phyloP scores from a whole-genome alignment of 2,888 invertebrate genomes.

The Ophion ellenae region DNA sequence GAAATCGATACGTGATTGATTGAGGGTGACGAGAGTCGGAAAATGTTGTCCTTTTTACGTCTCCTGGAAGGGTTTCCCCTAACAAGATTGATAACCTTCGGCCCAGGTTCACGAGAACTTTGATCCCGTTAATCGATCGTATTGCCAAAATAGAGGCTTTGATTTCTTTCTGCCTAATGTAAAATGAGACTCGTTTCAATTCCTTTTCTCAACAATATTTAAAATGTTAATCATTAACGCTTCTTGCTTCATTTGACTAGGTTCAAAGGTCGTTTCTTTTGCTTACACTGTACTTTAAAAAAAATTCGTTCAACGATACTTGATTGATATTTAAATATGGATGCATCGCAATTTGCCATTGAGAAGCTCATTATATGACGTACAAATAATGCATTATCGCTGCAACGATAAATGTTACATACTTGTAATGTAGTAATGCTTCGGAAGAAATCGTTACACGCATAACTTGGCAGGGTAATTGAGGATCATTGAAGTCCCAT shows the following conservation, averaged over 20 bases:
- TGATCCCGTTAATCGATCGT: neutral
- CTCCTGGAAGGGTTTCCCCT: neutral
- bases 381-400: conserved; percentile 34
- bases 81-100: neutral
- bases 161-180: neutral
- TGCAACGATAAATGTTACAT: conserved; percentile 34
- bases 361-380: neutral
- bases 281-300: neutral
- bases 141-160: conserved; percentile 15
- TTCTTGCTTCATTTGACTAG: too few species aligned
- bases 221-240: too few species aligned
- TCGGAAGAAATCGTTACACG: conserved; percentile 59
- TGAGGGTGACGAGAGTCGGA: neutral
- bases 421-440: conserved; percentile 46
- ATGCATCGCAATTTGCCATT: neutral
- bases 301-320: neutral
- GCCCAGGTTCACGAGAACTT: neutral
- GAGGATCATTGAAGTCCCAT: conserved; percentile 64
- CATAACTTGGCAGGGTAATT: conserved; percentile 61
- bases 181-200: neutral
- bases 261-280: neutral
- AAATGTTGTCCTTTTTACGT: neutral
- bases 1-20: conserved; percentile 2
- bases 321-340: neutral
- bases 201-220: neutral